Conservation (phyloP, 2,113 vertebrate genomes). For the Jaculus jaculus region DNA sequence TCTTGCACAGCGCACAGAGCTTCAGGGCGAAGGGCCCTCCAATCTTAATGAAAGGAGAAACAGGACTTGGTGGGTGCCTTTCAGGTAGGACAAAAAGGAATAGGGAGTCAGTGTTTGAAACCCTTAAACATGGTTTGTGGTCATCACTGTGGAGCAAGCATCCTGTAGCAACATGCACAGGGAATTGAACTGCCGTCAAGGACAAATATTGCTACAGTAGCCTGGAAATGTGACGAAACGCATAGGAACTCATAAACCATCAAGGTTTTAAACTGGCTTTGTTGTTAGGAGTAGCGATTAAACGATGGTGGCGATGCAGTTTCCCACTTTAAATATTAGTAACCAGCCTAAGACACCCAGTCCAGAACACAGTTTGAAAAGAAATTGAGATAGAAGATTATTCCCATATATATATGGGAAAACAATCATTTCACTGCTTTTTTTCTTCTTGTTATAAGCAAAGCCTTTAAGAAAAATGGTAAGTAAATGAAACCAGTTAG, state of each 20-base stretch:
- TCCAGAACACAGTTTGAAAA: not conserved
- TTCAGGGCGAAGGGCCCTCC: accelerated
- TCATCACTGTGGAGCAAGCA: conserved; percentile 21
- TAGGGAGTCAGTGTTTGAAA: conserved; percentile 50
- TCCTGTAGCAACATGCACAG: conserved; percentile 33
- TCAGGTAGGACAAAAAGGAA: conserved; percentile 70
- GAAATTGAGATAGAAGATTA: not conserved
- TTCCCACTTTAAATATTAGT: not conserved
- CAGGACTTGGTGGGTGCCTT: conserved; percentile 55
- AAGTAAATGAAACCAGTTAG: conserved; percentile 2
- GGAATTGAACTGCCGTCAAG: not conserved
- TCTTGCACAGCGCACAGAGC: conserved; percentile 62
- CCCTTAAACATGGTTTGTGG: conserved; percentile 22
- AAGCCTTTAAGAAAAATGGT: not conserved
- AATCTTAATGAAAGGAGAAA: conserved; percentile 52
- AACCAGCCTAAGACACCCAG: not conserved
- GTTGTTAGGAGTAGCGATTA: not conserved
- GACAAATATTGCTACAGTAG: conserved; percentile 52
- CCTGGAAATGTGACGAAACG: conserved; percentile 47
- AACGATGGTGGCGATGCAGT: not conserved
- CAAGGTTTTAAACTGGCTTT: conserved; percentile 3
- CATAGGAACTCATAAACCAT: not conserved
- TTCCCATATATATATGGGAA: not conserved
- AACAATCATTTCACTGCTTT: not conserved
- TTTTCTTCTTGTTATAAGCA: conserved; percentile 2